Conservation (phyloP, 2,113 vertebrate species). For the Paedocypris sp. region DNA sequence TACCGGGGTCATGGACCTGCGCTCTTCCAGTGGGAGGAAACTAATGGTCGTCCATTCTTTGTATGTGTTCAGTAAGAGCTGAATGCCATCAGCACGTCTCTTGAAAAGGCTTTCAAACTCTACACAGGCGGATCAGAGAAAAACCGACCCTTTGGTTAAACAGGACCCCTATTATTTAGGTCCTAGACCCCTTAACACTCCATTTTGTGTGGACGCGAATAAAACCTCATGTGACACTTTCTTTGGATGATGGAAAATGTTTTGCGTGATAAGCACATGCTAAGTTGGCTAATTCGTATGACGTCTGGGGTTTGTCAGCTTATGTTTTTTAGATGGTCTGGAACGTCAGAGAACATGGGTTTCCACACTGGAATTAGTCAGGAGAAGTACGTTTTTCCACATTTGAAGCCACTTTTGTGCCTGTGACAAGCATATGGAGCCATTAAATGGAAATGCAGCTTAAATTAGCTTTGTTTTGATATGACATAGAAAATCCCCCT, state of each 20-base stretch:
- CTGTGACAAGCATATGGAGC: not conserved
- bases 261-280: too few relatives aligned
- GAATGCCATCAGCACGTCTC: slow-evolving; percentile 26
- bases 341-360: slow-evolving; percentile 45
- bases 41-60: slow-evolving; percentile 11
- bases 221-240: too few relatives aligned
- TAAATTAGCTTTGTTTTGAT: not conserved
- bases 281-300: too few relatives aligned
- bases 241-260: too few relatives aligned
- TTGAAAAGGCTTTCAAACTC: slow-evolving; percentile 26
- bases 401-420: slow-evolving; percentile 1
- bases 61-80: slow-evolving; percentile 28
- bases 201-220: too few relatives aligned
- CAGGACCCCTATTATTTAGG: slow-evolving; percentile 16
- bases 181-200: slow-evolving; percentile 7
- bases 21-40: slow-evolving; percentile 4
- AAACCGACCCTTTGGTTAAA: slow-evolving; percentile 18
- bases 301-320: too few relatives aligned
- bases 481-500: slow-evolving; percentile 1
- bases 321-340: too few relatives aligned
- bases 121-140: slow-evolving; percentile 15
- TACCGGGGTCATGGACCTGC: slow-evolving; percentile 32
- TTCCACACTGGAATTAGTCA: slow-evolving; percentile 43
- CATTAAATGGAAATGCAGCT: not conserved
- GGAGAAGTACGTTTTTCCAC: slow-evolving; percentile 39